phyloP scores from a whole-genome alignment of 1,140 invertebrate species.

The Bombus waltoni region DNA sequence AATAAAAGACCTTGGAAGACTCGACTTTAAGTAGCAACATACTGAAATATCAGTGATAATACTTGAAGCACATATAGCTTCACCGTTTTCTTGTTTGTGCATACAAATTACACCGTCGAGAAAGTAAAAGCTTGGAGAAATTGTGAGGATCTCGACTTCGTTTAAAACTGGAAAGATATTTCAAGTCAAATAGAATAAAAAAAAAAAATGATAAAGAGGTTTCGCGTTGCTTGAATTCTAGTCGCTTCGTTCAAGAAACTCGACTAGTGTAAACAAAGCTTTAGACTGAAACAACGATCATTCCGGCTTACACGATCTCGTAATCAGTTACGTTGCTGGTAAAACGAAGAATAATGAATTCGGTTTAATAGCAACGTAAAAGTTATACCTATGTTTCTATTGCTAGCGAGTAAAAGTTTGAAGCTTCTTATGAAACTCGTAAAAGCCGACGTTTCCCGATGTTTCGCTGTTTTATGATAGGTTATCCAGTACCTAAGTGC shows the following conservation, averaged over 20 bases:
- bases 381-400: neutral
- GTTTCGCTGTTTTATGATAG: neutral
- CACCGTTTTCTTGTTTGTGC: too few species aligned
- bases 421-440: neutral
- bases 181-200: neutral
- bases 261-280: neutral
- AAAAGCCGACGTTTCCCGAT: neutral
- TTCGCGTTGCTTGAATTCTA: neutral
- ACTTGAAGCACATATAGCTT: too few species aligned
- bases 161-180: too few species aligned
- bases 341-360: neutral
- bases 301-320: neutral
- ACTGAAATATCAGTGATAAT: too few species aligned
- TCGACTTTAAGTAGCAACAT: too few species aligned
- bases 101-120: fast-evolving
- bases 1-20: too few species aligned
- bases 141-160: fast-evolving
- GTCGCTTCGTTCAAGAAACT: too few species aligned
- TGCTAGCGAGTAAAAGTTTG: neutral
- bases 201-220: fast-evolving
- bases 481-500: neutral
- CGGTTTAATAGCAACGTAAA: neutral
- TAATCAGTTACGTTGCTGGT: neutral
- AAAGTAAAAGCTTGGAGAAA: too few species aligned
- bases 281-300: neutral